Percentiles rank a stretch among this genome's conserved stretches.
These are phyloP conservation scores for Psix sp. DNA, from an alignment of 1,140 invertebrate genomes.

Conservation along the genomic window DNA sequence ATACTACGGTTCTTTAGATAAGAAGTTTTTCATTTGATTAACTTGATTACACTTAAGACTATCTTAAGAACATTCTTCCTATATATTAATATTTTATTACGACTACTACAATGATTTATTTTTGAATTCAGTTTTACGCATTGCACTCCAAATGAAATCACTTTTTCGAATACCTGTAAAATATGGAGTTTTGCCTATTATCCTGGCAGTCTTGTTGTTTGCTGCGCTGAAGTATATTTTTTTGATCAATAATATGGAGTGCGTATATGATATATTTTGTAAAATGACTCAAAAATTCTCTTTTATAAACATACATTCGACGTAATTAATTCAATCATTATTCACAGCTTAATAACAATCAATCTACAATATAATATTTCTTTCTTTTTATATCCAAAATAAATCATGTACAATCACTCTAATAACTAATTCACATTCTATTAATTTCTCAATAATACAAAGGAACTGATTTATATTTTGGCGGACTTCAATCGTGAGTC, in stretches of 20 bases:
- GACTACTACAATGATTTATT: constrained; percentile 21
- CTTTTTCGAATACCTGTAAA: constrained; percentile 14
- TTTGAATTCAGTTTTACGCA: constrained; percentile 26
- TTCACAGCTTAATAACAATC: neutral
- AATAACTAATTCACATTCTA: no score
- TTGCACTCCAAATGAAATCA: constrained; percentile 21
- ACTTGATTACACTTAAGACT: no score
- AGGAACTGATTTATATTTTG: no score
- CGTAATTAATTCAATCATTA: neutral
- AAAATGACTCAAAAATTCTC: neutral
- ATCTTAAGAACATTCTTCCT: no score
- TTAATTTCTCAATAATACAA: no score
- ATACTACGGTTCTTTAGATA: no score
- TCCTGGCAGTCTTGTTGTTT: constrained; percentile 31
- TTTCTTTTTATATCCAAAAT: no score
- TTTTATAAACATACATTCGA: neutral
- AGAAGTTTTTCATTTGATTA: no score
- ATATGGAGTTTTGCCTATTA: constrained; percentile 31
- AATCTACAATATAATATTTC: no score
- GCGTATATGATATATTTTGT: constrained; percentile 20
- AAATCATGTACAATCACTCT: no score
- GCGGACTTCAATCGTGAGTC: no score
- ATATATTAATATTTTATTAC: no score
- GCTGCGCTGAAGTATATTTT: constrained; percentile 29
- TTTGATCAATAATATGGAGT: constrained; percentile 10